phyloP scores from a whole-genome alignment of 2,113 vertebrate genomes.

The Eidolon helvum region DNA sequence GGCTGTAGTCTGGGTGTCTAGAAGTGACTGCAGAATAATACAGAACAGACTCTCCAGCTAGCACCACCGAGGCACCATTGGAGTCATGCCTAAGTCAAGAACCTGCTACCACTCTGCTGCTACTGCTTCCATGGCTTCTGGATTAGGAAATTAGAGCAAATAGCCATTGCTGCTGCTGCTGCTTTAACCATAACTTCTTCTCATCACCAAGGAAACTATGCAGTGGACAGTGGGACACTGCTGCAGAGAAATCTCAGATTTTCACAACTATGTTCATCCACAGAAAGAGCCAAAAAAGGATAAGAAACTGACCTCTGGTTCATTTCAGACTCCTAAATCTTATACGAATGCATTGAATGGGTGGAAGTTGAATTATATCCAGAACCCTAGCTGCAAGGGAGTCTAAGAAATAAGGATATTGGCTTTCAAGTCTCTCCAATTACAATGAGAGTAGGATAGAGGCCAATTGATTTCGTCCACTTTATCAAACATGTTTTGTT shows the following conservation, averaged over 20 bases:
- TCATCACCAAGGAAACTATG: not conserved
- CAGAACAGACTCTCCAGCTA: not conserved
- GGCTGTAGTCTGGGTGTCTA: not conserved
- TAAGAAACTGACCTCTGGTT: not conserved
- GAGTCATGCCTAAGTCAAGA: not conserved
- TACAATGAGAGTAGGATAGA: not conserved
- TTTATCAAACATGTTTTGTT: not conserved
- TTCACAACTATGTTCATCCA: not conserved
- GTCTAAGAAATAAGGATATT: not conserved
- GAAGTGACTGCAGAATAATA: not conserved
- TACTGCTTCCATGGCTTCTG: too few species aligned
- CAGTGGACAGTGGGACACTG: not conserved
- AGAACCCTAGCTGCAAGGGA: not conserved
- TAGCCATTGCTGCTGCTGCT: not conserved
- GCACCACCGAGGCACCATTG: not conserved
- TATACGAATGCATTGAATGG: not conserved
- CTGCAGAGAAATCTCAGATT: not conserved
- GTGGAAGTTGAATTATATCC: not conserved
- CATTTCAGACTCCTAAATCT: not conserved
- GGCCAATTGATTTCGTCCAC: not conserved
- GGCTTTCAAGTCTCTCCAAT: not conserved
- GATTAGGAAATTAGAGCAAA: not conserved
- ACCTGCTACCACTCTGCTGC: not conserved
- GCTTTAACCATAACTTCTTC: not conserved
- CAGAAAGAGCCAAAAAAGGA: not conserved